A percentile compares a stretch with the other conserved stretches of the same genome.
These are phyloP conservation scores for Cosmorhoe ocellata DNA, from an alignment of 2,888 invertebrate genomes.

Conservation along the genomic window DNA sequence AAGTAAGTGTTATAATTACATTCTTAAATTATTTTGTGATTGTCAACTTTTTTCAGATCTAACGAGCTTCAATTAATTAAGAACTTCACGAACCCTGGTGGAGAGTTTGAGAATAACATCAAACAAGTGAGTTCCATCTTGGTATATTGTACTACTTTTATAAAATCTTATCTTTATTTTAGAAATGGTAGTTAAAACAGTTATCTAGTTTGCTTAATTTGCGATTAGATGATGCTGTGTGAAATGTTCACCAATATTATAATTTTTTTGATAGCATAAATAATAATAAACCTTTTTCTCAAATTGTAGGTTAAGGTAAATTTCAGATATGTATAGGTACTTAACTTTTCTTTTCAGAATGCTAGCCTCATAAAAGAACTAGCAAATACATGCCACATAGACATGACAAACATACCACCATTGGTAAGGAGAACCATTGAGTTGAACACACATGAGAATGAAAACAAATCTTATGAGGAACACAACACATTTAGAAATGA, in stretches of 20 bases:
- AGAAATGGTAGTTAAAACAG: too few species aligned
- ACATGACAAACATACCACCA: slow-evolving; percentile 52
- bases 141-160: too few species aligned
- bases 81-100: slow-evolving; percentile 54
- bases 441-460: slow-evolving; percentile 37
- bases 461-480: slow-evolving; percentile 45
- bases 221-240: too few species aligned
- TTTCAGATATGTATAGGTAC: slow-evolving; percentile 13
- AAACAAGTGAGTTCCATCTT: slow-evolving; percentile 47
- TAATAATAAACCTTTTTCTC: too few species aligned
- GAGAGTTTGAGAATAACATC: slow-evolving; percentile 59
- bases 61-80: slow-evolving; percentile 63
- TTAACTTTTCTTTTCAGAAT: slow-evolving; percentile 52
- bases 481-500: slow-evolving; percentile 45
- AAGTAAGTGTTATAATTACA: too few species aligned
- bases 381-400: slow-evolving; percentile 51
- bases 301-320: too few species aligned
- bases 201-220: too few species aligned
- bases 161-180: too few species aligned
- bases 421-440: slow-evolving; percentile 46
- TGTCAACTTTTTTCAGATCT: slow-evolving; percentile 58
- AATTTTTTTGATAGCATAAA: too few species aligned
- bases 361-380: slow-evolving; percentile 49
- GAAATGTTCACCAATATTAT: too few species aligned
- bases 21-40: too few species aligned